These are phyloP conservation scores for Gymnoscopelus microlampas DNA, from an alignment of 2,797 vertebrate species.

Conservation along the genomic window DNA sequence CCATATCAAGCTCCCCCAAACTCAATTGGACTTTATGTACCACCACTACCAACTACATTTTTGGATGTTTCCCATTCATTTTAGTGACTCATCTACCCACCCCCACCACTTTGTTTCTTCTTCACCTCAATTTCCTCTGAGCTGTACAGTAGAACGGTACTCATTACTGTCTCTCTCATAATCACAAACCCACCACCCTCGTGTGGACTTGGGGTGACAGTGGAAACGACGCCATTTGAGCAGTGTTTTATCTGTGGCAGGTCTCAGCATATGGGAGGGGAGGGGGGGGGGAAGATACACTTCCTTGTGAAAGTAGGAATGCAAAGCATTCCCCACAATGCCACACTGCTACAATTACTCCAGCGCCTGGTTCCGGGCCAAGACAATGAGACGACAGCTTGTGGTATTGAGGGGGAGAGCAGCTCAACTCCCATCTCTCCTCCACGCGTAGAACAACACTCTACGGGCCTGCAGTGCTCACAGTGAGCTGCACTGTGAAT, in stretches of 20 bases:
- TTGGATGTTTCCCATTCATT: constrained; percentile 22
- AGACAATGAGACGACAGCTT: constrained; percentile 78
- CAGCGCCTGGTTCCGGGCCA: constrained; percentile 76
- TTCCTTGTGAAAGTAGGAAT: constrained; percentile 81
- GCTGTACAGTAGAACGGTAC: constrained; percentile 19
- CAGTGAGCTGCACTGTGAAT: constrained; percentile 32
- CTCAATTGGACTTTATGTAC: constrained; percentile 12
- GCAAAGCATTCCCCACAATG: constrained; percentile 81
- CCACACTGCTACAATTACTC: constrained; percentile 80
- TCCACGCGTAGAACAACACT: constrained; percentile 41
- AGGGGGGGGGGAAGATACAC: constrained; percentile 57
- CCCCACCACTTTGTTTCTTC: not conserved
- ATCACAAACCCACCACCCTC: constrained; percentile 15
- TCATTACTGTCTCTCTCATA: constrained; percentile 22
- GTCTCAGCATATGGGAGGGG: constrained; percentile 64
- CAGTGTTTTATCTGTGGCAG: constrained; percentile 72
- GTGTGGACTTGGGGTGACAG: constrained; percentile 49
- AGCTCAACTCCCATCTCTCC: constrained; percentile 57
- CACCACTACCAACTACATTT: constrained; percentile 13
- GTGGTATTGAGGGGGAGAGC: constrained; percentile 61
- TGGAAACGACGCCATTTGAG: constrained; percentile 59
- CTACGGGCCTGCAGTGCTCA: constrained; percentile 26
- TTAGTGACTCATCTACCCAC: constrained; percentile 15
- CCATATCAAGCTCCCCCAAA: constrained; percentile 10
- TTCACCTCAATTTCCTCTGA: not conserved